These are phyloP conservation scores for Scaptomyza montana DNA, from an alignment of 1,140 invertebrate genomes.

Conservation along the genomic window DNA sequence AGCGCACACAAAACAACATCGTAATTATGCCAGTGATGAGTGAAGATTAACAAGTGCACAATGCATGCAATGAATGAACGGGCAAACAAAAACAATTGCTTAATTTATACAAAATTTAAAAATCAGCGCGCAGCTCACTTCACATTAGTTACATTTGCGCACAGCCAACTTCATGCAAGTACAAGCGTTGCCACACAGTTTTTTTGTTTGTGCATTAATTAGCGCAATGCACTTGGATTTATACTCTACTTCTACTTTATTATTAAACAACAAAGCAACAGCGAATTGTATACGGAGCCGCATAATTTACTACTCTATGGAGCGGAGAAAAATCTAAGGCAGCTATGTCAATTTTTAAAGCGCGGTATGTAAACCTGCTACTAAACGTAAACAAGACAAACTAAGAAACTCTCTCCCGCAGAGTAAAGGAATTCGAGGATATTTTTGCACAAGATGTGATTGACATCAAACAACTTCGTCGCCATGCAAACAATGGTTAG, in stretches of 20 bases:
- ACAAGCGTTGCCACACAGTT: constrained; percentile 23
- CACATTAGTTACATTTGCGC: constrained; percentile 10
- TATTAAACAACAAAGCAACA: constrained; percentile 42
- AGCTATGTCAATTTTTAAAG: constrained; percentile 82
- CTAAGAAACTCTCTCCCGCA: constrained; percentile 76
- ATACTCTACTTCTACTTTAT: constrained; percentile 33
- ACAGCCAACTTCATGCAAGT: constrained; percentile 33
- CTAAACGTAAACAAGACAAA: constrained; percentile 3
- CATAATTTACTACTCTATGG: constrained; percentile 29
- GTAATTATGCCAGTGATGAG: constrained; percentile 36
- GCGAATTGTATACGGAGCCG: background rate
- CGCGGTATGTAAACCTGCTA: constrained; percentile 50
- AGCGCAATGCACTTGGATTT: constrained; percentile 25
- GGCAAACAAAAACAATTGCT: constrained; percentile 11
- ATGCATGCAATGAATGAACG: constrained; percentile 31
- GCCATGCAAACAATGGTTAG: constrained; percentile 91
- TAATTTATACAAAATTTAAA: constrained; percentile 3
- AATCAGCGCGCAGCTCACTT: constrained; percentile 20
- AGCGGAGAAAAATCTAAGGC: background rate
- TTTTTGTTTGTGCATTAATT: constrained; percentile 11
- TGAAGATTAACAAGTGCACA: constrained; percentile 8
- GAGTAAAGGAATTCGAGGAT: constrained; percentile 90
- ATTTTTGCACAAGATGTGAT: constrained; percentile 88
- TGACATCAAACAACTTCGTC: constrained; percentile 87
- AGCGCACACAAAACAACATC: constrained; percentile 33